Evolutionary conservation across 2,888 invertebrate species (phyloP), one percentile per base, ranked within the genome.

Genomic region (Leucophenga maculata): DNA sequence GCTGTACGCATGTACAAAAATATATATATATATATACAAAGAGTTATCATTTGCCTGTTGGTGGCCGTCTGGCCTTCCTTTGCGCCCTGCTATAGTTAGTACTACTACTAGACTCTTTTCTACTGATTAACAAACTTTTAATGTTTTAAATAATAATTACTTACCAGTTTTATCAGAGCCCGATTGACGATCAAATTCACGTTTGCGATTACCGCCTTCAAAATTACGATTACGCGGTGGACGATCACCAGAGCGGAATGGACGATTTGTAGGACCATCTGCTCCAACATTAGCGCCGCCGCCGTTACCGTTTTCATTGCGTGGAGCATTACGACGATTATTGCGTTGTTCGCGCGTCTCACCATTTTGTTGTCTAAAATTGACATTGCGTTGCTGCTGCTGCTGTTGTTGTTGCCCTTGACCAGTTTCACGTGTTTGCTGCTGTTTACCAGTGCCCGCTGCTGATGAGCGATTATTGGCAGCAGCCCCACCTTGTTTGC

Each of bases 171-270:
- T 96, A 89, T 97, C 97, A 74, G 96, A 97, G 84, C 97, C 97
- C 84, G 97, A 97, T 89, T 97, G 95, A 83, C 98, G 93, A 90
- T 98, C 98, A 88, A 95, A 97, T 91, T 98, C 97, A 72, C 97
- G 93, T 90, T 96, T 97, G 22, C 85, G 80, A 67, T 89, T 89
- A 68, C 84, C 85, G 57, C 87, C 87, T 70, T 86, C 85, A 72
- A 84, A 86, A 69, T 90, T 89, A 32, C 89, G 89, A 80, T 86
- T 84, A 26, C 88, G 85, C 31, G 82, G 85, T 68, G 86, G 85
- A 66, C 80, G 80, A 73, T 80, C 80, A 26, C 62, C 62, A 20
- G 22, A 20, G 18, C 81, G 83, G 65, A 80, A 80, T 6, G 79
- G 62, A 22, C 62, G 62, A 14, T 26, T 57, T 46, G 48, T 8